Percentiles rank a stretch among this genome's conserved stretches.
Evolutionary conservation across 2,113 vertebrate species (phyloP).

Genomic region (Okapia johnstoni): DNA sequence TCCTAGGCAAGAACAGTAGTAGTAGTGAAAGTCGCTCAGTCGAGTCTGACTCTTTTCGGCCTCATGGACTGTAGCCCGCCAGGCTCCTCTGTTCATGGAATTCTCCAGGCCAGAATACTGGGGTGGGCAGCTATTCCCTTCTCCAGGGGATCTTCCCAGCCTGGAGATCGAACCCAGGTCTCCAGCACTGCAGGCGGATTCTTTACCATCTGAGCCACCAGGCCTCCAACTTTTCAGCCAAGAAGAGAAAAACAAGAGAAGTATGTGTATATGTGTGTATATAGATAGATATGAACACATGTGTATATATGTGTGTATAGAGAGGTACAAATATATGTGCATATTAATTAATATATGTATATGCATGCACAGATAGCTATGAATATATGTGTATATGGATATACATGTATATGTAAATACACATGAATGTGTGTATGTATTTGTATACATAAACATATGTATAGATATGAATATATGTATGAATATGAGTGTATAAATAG

Average conservation of each 20-base stretch:
- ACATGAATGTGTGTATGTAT: neutral
- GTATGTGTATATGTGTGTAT: neutral
- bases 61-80: accelerated
- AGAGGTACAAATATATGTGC: neutral
- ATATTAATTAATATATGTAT: neutral
- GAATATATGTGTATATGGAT: neutral
- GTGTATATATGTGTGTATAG: neutral
- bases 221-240: neutral
- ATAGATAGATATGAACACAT: neutral
- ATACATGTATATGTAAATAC: neutral
- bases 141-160: neutral
- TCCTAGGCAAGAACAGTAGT: neutral
- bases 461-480: neutral
- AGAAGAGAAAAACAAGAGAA: neutral
- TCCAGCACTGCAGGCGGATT: neutral
- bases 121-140: neutral
- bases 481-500: neutral
- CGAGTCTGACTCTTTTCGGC: neutral
- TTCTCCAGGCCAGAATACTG: neutral
- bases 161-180: neutral
- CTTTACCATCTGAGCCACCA: neutral
- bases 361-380: neutral
- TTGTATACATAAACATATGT: neutral
- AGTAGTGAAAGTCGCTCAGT: accelerated
- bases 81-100: neutral